Percentiles rank a stretch among this genome's conserved stretches.
These are phyloP conservation scores for Oophaga pumilio DNA, from an alignment of 2,113 vertebrate genomes.

Conservation along the genomic window DNA sequence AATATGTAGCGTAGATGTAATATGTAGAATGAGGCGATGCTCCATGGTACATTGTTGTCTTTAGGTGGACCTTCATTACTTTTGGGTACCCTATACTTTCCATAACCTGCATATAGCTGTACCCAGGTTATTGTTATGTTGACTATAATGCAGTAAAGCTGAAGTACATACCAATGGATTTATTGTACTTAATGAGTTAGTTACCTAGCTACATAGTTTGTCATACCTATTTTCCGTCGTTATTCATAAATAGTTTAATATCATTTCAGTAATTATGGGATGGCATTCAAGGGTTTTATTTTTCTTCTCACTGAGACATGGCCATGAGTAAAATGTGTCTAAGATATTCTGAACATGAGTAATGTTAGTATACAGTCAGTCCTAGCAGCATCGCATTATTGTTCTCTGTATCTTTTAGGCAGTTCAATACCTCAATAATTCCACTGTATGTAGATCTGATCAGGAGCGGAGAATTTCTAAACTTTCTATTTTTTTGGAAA, in stretches of 20 bases:
- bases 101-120: too few species aligned
- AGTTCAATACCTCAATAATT: not conserved
- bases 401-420: not conserved
- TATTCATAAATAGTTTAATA: constrained; percentile 5
- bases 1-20: not conserved
- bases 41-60: too few species aligned
- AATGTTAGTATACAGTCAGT: not conserved
- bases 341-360: not conserved
- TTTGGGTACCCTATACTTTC: not conserved
- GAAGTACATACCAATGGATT: not conserved
- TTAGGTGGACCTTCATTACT: not conserved
- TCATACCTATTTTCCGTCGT: not conserved
- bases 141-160: not conserved
- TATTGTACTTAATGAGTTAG: not conserved
- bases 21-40: too few species aligned
- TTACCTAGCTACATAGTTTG: constrained; percentile 3
- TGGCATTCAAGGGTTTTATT: not conserved
- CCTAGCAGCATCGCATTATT: not conserved
- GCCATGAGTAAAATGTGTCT: not conserved
- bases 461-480: not conserved
- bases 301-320: not conserved
- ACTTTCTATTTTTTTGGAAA: too few species aligned
- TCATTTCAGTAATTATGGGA: not conserved
- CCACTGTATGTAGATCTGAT: not conserved
- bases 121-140: not conserved